Base-by-base conservation (phyloP, 2,888 invertebrate genomes). In the Tipula lateralis region DNA sequence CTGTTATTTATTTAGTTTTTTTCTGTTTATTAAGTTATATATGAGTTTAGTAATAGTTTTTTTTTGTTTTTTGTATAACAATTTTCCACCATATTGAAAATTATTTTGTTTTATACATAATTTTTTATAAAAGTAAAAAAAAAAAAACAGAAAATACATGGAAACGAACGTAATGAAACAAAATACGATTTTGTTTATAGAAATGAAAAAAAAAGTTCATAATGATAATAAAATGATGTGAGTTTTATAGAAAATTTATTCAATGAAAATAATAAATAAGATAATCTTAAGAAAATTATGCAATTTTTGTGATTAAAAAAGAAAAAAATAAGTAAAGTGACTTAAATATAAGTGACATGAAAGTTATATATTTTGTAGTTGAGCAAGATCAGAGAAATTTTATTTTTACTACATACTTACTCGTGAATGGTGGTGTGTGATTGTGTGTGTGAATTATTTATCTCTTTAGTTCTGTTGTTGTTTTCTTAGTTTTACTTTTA, bases 11-110 rank as follows among this genome's bases (percentile, higher is more conserved):
- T 82, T 30, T 82, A 82, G 16, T 82, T 66, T 66, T 66, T 66
- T 66, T 66, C 66, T 66, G 66, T 66, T 66, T 66, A 66, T 66
- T 66, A 66, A 66, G 66, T 66, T 66, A 66, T 32, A 32, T 66
- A 9, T 66, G 66, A 66, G 66, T 66, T 66, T 66, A 66, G 66
- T 66, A 66, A 9, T 66, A 24, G 66, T 66, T 66, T 66, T 24
- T 66, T 66, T 66, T 50, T 50, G 16, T 50, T 50, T 50, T 50
- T 66, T 66, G 66, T 66, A 66, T 66, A 66, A 66, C 29, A 30
- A 82, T 82, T 82, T 82, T 82, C 82, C 82, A 82, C 82, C 82
- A 82, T 82, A 82, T 82, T 82, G 82, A 82, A 82, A 82, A 82
- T 82, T 82, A 29, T 82, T 30, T 29, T 16, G 16, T 66, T 66